Evolutionary conservation across 2,888 invertebrate genomes (phyloP), one percentile per base, ranked within the genome.

Genomic region (Euproctis similis): DNA sequence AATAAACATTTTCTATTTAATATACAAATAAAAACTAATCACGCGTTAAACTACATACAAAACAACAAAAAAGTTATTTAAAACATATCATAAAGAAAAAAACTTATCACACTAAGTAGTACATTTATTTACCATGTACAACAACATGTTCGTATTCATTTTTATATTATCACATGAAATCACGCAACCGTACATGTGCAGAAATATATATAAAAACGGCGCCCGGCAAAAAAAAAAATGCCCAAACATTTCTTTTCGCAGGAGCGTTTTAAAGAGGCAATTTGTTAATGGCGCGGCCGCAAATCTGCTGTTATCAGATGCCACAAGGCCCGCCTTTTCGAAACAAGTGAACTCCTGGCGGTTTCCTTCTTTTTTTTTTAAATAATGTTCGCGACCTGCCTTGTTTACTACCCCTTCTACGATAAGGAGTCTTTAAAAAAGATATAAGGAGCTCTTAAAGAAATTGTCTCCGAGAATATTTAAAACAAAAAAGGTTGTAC

Each of bases 241-340:
- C 26, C 44, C 46, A 44, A 52, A 59, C 48, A 53, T 57, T 52
- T 43, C 40, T 55, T n/a, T n/a, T 47, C 49, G 49, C 39, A 57
- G 45, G 41, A 54, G 49, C 44, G 53, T 36, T 60, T 59, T 62
- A 66, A 67, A 64, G 64, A 61, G 67, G 74, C 72, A 76, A 81
- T 81, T 81, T 77, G 80, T 74, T 74, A 81, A 81, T 80, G 76
- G 75, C 45, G 54, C 51, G 60, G 65, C 62, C 71, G 75, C 78
- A 78, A 81, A 81, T 78, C 76, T 71, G 61, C 53, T 48, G 63
- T 63, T 80, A 84, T 84, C 82, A 66, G 75, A 77, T 76, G 64
- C 60, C 64, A 52, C 68, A 57, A 46, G 66, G 66, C 66, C 72
- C 68, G 74, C 68, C 69, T 70, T 74, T 75, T 75, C 57, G 71